A percentile compares a stretch with the other conserved stretches of the same genome.
Conservation (phyloP, 2,888 invertebrate genomes). For the Carterocephalus palaemon region DNA sequence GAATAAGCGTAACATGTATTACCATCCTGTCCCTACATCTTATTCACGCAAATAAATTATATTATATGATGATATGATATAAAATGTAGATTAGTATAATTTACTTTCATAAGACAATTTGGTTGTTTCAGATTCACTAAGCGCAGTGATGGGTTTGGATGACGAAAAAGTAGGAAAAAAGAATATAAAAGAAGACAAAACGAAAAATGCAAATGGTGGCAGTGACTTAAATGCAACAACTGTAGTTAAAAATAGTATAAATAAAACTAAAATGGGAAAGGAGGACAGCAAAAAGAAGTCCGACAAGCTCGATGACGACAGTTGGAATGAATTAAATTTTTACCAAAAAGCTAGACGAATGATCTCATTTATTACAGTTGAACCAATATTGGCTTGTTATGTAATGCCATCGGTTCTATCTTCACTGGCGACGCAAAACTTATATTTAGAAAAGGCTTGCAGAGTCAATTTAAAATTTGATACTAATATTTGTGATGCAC, state of each 20-base stretch:
- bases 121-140: constrained; percentile 29
- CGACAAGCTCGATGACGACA: constrained; percentile 44
- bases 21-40: no score
- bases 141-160: constrained; percentile 26
- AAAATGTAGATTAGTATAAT: not conserved
- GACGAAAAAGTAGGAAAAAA: constrained; percentile 19
- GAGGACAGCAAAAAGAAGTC: constrained; percentile 37
- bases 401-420: constrained; percentile 83
- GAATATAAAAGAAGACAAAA: constrained; percentile 37
- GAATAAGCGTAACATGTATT: no score
- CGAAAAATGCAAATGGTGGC: constrained; percentile 46
- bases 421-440: constrained; percentile 88
- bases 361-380: constrained; percentile 84
- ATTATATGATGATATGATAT: no score
- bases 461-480: constrained; percentile 87
- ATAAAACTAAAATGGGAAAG: constrained; percentile 48
- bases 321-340: constrained; percentile 73
- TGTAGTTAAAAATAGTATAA: constrained; percentile 56
- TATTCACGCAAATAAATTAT: no score
- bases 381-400: constrained; percentile 86
- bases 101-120: constrained; percentile 1
- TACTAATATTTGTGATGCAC: constrained; percentile 85
- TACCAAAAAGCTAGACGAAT: constrained; percentile 78
- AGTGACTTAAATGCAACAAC: constrained; percentile 61
- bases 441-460: constrained; percentile 92